Percentiles rank a stretch among this genome's conserved stretches.
Conservation (phyloP, 2,797 vertebrate genomes). For the Paratrypauchen microcephalus region DNA sequence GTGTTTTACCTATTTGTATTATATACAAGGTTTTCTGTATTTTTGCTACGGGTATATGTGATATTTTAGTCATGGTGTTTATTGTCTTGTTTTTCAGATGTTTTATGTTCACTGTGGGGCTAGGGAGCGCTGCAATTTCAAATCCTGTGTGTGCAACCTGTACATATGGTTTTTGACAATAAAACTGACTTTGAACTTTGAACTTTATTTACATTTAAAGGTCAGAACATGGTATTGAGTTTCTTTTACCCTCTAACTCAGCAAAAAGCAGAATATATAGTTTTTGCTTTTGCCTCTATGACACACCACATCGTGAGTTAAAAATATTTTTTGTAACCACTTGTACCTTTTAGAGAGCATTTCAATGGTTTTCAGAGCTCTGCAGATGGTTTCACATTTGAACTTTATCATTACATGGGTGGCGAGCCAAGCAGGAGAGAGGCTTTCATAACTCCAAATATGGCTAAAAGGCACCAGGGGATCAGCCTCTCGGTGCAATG, state of each 20-base stretch:
- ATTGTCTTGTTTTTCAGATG: too few relatives aligned
- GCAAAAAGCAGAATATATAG: constrained; percentile 18
- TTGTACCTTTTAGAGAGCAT: constrained; percentile 54
- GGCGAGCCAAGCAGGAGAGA: constrained; percentile 67
- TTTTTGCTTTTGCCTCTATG: constrained; percentile 26
- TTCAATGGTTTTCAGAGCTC: constrained; percentile 64
- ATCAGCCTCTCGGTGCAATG: constrained; percentile 55
- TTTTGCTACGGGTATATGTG: too few relatives aligned
- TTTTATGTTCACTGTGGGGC: too few relatives aligned
- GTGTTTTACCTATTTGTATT: too few relatives aligned
- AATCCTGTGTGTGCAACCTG: too few relatives aligned
- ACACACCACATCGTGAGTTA: constrained; percentile 50
- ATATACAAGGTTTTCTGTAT: too few relatives aligned
- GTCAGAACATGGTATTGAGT: constrained; percentile 21
- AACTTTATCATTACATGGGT: constrained; percentile 72
- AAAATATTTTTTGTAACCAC: constrained; percentile 38
- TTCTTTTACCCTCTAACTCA: constrained; percentile 31
- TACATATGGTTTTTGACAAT: too few relatives aligned
- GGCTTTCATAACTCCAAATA: constrained; percentile 75
- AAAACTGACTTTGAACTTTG: too few relatives aligned
- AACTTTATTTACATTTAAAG: neutral
- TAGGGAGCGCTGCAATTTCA: too few relatives aligned
- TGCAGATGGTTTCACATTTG: constrained; percentile 70
- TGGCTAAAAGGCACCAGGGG: constrained; percentile 69
- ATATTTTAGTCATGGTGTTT: too few relatives aligned